Evolutionary conservation across 2,113 vertebrate genomes (phyloP).

Genomic region (Pseudorhombus dupliciocellatus): DNA sequence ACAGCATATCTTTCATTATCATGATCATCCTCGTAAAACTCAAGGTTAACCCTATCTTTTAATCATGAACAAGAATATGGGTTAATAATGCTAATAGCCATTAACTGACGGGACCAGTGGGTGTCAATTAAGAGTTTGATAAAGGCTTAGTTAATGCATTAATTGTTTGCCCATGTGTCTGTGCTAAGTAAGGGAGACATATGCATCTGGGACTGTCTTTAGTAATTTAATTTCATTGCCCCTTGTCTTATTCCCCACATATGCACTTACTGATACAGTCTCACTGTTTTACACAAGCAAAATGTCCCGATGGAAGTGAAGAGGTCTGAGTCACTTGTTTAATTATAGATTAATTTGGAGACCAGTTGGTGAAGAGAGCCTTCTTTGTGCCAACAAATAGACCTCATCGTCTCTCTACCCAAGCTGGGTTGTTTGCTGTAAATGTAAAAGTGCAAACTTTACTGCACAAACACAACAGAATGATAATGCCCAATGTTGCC

Average conservation of each 20-base stretch:
- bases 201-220: conserved; percentile 28
- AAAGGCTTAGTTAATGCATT: conserved; percentile 44
- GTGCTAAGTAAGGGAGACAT: conserved; percentile 5
- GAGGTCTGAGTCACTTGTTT: conserved; percentile 30
- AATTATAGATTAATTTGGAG: conserved; percentile 53
- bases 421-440: conserved; percentile 2
- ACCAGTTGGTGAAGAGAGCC: conserved; percentile 4
- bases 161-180: conserved; percentile 41
- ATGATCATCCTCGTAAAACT: not conserved
- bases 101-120: conserved; percentile 21
- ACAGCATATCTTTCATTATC: conserved; percentile 32
- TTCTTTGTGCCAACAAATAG: conserved; percentile 31
- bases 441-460: conserved; percentile 28
- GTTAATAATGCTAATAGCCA: conserved; percentile 9
- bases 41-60: conserved; percentile 20
- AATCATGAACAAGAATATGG: conserved; percentile 3
- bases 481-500: conserved; percentile 13
- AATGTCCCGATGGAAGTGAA: conserved; percentile 30
- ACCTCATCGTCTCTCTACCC: conserved; percentile 15
- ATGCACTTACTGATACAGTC: conserved; percentile 14
- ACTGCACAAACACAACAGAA: not conserved
- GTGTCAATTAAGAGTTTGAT: conserved; percentile 46
- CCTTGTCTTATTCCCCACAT: conserved; percentile 10
- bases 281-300: conserved; percentile 27
- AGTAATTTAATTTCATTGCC: conserved; percentile 36